Evolutionary conservation across 2,113 vertebrate genomes (phyloP), one percentile per base, ranked within the genome.

Genomic region (Rutilus rutilus): DNA sequence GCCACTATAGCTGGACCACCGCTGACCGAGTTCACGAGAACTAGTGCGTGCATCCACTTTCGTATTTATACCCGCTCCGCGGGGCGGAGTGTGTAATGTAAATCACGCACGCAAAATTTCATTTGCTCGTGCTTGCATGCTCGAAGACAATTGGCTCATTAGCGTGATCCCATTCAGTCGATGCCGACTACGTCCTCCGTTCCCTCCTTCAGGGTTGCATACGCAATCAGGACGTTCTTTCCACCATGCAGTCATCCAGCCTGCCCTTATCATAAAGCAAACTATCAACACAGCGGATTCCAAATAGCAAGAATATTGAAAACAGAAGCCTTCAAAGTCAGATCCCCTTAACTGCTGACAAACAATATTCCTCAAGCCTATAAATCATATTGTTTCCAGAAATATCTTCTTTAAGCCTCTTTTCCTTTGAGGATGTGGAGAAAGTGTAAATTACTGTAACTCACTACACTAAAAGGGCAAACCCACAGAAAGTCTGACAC

Each of bases 261-360:
- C 62, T 52, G 42, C 7, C 42, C n/a, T 77, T 27, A 82, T 67
- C n/a, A 82, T 64, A 30, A 67, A n/a, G 64, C 79, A 69, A 82
- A n/a, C 42, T 30, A 77, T 54, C 74, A 54, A 54, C 45, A 77
- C 8, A 54, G 47, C 47, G 4, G 15, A 54, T 54, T 25, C n/a
- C 62, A 80, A 25, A 64, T 39, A 67, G 42, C 25, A 50, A 82
- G 62, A 23, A 67, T 52, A 36, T n/a, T 33, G 6, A 67, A 69
- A 67, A 52, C 11, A 82, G 62, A 69, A 82, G 25, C 64, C 45
- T 50, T 82, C 79, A 52, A 69, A 82, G 33, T 52, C 62, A 67
- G 25, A 52, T 69, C 62, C 10, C 27, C 39, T 50, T 47, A 62
- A 47, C 39, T 17, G 59, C 59, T 81, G 59, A 81, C 78, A 81